Evolutionary conservation across 2,888 invertebrate species (phyloP).

Genomic region (Papilio protenor): DNA sequence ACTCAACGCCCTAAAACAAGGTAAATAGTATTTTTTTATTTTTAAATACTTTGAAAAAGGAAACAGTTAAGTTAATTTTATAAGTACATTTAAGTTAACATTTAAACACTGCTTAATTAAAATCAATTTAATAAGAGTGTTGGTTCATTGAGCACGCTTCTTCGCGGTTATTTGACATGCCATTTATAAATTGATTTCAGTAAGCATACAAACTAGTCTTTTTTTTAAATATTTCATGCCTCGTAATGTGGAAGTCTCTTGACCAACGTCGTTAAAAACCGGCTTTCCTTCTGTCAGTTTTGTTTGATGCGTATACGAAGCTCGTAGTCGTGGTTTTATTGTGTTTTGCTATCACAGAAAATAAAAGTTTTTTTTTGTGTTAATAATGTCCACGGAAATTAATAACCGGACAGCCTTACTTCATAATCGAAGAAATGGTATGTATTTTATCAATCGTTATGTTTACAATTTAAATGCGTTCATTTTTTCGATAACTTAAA

Average conservation of each 20-base stretch:
- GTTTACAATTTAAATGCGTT: neutral
- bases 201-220: conserved; percentile 22
- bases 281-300: conserved; percentile 24
- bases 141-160: conserved; percentile 15
- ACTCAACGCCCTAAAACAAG: neutral
- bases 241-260: neutral
- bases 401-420: conserved; percentile 42
- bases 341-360: neutral
- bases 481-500: neutral
- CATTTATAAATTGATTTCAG: conserved; percentile 36
- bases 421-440: conserved; percentile 38
- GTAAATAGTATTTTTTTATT: conserved; percentile 1
- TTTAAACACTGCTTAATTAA: conserved; percentile 1
- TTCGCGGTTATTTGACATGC: conserved; percentile 38
- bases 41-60: neutral
- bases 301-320: neutral
- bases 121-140: conserved; percentile 7
- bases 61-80: neutral
- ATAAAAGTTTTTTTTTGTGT: conserved; percentile 8
- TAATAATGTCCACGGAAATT: conserved; percentile 36
- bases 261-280: conserved; percentile 27
- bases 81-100: neutral
- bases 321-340: conserved; percentile 4
- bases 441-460: conserved; percentile 32
- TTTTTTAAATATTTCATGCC: conserved; percentile 33